phyloP scores from a whole-genome alignment of 2,797 vertebrate genomes.

The Tragelaphus oryx region DNA sequence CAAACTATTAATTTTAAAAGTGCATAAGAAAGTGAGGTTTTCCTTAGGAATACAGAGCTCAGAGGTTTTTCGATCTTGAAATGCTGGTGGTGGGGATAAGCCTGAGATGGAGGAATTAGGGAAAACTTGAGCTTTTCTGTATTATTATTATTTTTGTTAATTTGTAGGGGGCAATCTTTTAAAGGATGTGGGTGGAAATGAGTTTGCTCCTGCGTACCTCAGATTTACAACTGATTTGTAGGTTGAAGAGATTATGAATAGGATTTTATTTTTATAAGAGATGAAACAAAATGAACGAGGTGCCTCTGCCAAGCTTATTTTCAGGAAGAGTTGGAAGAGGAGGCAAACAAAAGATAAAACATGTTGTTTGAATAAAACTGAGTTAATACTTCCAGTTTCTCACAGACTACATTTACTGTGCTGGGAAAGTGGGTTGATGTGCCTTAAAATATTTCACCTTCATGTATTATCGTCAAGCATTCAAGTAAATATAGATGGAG shows the following conservation, averaged over 20 bases:
- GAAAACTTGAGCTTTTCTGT: background rate
- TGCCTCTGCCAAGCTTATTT: slow-evolving; percentile 23
- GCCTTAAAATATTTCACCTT: slow-evolving; percentile 9
- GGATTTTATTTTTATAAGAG: background rate
- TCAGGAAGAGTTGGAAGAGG: background rate
- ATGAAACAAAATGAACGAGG: background rate
- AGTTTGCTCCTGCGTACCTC: background rate
- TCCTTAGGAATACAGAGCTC: background rate
- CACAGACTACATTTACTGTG: background rate
- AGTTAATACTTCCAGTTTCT: background rate
- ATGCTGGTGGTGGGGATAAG: background rate
- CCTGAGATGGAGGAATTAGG: background rate
- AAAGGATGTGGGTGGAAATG: background rate
- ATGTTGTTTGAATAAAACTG: background rate
- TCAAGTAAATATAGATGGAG: background rate
- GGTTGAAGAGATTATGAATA: background rate
- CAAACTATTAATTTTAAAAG: slow-evolving; percentile 40
- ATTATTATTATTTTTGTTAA: background rate
- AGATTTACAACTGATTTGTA: background rate
- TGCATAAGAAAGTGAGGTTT: background rate
- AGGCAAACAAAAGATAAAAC: slow-evolving; percentile 19
- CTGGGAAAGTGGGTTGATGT: background rate
- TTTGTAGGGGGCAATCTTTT: background rate
- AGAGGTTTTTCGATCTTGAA: background rate
- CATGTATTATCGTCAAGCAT: background rate